A percentile compares a stretch with the other conserved stretches of the same genome.
phyloP scores from a whole-genome alignment of 92 coral and sea anemone species.

The Ricordea florida region DNA sequence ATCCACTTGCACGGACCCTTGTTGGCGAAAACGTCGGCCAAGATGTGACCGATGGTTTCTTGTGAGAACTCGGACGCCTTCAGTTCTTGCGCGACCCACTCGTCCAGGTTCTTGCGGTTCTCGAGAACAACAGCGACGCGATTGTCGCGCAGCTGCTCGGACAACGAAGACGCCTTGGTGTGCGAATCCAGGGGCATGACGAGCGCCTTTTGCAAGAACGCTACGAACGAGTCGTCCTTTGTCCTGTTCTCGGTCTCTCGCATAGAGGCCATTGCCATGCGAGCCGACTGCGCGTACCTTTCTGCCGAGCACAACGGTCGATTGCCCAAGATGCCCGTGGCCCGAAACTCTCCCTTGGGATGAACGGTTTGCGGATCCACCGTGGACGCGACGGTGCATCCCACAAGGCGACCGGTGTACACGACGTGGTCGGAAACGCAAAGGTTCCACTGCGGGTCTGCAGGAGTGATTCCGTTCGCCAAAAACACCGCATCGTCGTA shows the following conservation, averaged over 20 bases:
- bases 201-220: background rate
- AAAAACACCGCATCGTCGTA: background rate
- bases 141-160: too few relatives aligned
- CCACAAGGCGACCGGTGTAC: background rate
- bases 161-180: too few relatives aligned
- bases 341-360: background rate
- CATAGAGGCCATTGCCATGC: constrained; percentile 4
- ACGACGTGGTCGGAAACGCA: background rate
- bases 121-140: too few relatives aligned
- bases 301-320: background rate
- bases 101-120: too few relatives aligned
- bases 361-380: background rate
- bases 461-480: background rate
- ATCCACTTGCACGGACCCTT: too few relatives aligned
- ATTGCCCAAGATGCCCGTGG: background rate
- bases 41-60: too few relatives aligned
- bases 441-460: background rate
- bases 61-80: too few relatives aligned
- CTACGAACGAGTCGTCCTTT: background rate
- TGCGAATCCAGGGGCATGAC: too few relatives aligned
- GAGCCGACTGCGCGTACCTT: background rate
- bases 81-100: too few relatives aligned
- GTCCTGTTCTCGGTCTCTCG: background rate
- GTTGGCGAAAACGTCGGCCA: too few relatives aligned
- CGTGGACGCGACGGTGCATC: background rate